Conservation (phyloP, 2,113 vertebrate species). For the Anthoscopus minutus region DNA sequence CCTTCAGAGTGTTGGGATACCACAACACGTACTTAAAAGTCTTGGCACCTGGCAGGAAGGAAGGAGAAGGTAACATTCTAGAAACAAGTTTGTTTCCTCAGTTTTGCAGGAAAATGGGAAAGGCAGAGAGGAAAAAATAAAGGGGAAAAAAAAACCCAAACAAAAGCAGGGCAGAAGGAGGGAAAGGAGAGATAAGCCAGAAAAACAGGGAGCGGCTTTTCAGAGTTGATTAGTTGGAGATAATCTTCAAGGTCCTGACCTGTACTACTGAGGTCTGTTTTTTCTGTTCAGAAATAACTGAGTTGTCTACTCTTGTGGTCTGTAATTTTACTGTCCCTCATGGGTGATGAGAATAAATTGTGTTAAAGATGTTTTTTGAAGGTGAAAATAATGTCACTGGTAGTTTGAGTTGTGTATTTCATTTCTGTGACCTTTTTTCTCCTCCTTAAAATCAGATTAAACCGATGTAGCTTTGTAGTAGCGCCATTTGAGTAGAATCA, state of each 20-base stretch:
- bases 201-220: constrained; percentile 21
- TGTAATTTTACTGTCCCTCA: not conserved
- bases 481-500: not conserved
- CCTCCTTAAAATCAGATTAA: not conserved
- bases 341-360: not conserved
- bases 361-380: not conserved
- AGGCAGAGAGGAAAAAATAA: not conserved
- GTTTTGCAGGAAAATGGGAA: not conserved
- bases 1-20: not conserved
- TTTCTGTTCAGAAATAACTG: not conserved
- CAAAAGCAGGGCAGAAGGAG: not conserved
- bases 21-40: not conserved
- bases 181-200: not conserved
- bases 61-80: not conserved
- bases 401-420: not conserved
- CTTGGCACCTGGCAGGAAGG: not conserved
- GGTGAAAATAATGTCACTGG: not conserved
- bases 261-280: not conserved
- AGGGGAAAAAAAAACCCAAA: not conserved
- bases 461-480: not conserved
- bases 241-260: not conserved
- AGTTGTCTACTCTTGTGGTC: not conserved
- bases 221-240: not conserved
- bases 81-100: not conserved
- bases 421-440: not conserved